A percentile compares a stretch with the other conserved stretches of the same genome.
Conservation (phyloP, 2,113 vertebrate genomes). For the Rhadina sibilatrix region DNA sequence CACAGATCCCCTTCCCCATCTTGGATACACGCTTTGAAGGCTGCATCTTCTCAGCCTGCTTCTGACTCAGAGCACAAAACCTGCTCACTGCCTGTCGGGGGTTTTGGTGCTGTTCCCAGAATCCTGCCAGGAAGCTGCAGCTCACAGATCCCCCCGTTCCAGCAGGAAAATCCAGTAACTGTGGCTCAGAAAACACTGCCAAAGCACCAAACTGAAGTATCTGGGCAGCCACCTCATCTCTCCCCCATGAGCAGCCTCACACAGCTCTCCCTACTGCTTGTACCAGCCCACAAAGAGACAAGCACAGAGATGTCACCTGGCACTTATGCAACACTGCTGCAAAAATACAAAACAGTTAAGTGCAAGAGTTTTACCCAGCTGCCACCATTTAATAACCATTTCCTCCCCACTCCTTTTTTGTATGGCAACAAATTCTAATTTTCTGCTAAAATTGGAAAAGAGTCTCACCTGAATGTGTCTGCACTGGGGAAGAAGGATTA, state of each 20-base stretch:
- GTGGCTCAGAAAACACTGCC: neutral
- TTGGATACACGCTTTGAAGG: neutral
- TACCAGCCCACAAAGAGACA: neutral
- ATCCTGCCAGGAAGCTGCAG: neutral
- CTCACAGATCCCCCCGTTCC: neutral
- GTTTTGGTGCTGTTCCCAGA: constrained; percentile 49
- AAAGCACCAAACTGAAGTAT: neutral
- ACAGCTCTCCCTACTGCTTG: neutral
- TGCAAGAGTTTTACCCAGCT: neutral
- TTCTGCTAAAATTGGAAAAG: neutral
- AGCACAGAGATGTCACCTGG: neutral
- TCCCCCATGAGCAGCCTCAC: neutral
- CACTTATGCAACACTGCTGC: neutral
- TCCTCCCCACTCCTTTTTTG: neutral
- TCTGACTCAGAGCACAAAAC: constrained; percentile 45
- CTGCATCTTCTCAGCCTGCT: constrained; percentile 28
- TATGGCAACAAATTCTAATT: neutral
- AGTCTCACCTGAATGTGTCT: neutral
- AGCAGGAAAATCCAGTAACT: neutral
- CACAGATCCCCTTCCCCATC: neutral
- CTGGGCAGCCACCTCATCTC: neutral
- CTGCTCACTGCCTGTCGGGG: neutral
- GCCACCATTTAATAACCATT: neutral
- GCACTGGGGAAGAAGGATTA: neutral
- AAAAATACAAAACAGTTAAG: neutral